These are phyloP conservation scores for Limosa lapponica DNA, from an alignment of 2,797 vertebrate genomes.

Conservation along the genomic window DNA sequence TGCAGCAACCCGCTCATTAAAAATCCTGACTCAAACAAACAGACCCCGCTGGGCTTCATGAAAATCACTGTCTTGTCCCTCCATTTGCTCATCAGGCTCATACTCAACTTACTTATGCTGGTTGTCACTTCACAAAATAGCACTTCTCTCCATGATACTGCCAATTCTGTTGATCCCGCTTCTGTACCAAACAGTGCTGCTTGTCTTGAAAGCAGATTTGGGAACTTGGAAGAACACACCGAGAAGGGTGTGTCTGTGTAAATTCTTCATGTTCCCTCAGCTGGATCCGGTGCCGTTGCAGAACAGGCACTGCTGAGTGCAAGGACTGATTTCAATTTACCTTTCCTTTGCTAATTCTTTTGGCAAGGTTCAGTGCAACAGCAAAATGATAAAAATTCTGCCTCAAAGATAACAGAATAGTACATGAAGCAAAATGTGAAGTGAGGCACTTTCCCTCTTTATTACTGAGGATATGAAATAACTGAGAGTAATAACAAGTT, in stretches of 20 bases:
- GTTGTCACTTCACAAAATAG: background rate
- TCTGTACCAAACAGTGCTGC: background rate
- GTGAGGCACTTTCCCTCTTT: background rate
- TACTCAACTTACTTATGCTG: background rate
- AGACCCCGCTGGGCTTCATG: background rate
- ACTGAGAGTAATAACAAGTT: background rate
- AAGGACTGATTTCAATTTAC: background rate
- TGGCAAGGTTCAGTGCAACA: background rate
- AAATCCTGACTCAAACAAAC: background rate
- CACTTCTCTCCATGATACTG: background rate
- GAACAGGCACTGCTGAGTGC: background rate
- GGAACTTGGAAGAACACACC: background rate
- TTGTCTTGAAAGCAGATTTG: background rate
- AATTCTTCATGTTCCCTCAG: background rate
- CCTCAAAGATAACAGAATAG: background rate
- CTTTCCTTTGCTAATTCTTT: background rate
- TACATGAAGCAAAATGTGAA: background rate
- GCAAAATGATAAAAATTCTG: background rate
- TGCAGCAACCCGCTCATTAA: constrained; percentile 12
- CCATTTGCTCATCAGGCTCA: background rate
- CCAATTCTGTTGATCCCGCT: background rate
- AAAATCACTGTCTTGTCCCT: background rate
- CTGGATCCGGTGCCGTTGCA: background rate
- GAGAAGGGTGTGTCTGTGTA: background rate
- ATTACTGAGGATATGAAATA: constrained; percentile 7